phyloP scores from a whole-genome alignment of 2,888 invertebrate species.

The Sarcophaga variegata region DNA sequence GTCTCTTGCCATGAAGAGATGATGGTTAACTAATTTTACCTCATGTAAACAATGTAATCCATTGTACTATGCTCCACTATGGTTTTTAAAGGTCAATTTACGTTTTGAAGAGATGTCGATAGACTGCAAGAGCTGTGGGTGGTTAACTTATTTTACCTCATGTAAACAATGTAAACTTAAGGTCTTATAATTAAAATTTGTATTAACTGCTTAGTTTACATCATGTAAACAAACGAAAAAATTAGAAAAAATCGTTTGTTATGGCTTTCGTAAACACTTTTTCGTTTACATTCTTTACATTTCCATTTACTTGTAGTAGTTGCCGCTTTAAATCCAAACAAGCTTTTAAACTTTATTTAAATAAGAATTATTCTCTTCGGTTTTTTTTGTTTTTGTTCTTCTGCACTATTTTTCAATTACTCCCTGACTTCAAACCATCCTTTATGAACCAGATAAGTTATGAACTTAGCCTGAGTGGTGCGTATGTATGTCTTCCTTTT shows the following conservation, averaged over 20 bases:
- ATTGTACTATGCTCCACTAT: too few relatives aligned
- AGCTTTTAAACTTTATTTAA: conserved; percentile 37
- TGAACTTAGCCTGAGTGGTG: conserved; percentile 38
- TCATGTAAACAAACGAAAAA: background rate
- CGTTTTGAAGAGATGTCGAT: too few relatives aligned
- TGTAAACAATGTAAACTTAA: background rate
- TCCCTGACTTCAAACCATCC: conserved; percentile 41
- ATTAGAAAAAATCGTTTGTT: too few relatives aligned
- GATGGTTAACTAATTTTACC: background rate
- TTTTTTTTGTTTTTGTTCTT: background rate
- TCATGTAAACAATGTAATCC: background rate
- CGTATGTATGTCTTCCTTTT: background rate
- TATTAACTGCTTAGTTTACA: background rate
- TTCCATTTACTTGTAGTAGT: background rate
- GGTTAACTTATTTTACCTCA: background rate
- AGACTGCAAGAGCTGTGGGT: too few relatives aligned
- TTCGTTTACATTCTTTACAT: background rate
- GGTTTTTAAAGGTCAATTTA: too few relatives aligned
- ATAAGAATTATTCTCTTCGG: background rate
- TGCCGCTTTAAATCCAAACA: conserved; percentile 22
- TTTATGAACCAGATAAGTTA: conserved; percentile 61
- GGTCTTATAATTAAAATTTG: background rate
- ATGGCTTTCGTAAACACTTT: background rate
- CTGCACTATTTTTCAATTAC: conserved; percentile 25
- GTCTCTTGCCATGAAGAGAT: too few relatives aligned